These are phyloP conservation scores for Ommatoiulus sabulosus DNA, from an alignment of 2,888 invertebrate genomes.

Conservation along the genomic window DNA sequence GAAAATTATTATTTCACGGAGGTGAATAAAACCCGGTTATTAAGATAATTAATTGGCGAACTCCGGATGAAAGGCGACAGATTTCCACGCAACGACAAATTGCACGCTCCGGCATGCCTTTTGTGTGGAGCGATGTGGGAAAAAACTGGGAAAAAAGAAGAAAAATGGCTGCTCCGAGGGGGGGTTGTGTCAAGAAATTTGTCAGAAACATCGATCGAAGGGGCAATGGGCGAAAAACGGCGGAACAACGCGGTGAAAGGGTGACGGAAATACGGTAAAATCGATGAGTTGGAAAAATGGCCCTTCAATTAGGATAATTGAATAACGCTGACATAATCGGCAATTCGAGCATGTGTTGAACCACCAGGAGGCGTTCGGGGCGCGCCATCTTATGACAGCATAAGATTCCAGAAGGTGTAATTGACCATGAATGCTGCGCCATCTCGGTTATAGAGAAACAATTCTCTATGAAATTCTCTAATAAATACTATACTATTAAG, in stretches of 20 bases:
- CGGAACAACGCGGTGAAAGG: not conserved
- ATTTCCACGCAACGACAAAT: conserved; percentile 10
- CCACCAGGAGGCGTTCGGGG: no score
- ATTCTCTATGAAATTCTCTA: no score
- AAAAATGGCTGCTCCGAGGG: not conserved
- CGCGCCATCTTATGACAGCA: no score
- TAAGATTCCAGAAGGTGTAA: no score
- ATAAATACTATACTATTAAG: no score
- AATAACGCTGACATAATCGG: not conserved
- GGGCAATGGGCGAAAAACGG: conserved; percentile 11
- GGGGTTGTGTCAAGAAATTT: conserved; percentile 24
- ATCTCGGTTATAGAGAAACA: no score
- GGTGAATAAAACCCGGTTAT: conserved; percentile 21
- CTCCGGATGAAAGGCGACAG: conserved; percentile 3
- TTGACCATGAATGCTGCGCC: no score
- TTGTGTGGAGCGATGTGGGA: not conserved
- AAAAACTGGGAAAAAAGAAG: not conserved
- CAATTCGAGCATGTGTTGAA: not conserved
- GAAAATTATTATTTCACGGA: conserved; percentile 1
- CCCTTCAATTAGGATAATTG: not conserved
- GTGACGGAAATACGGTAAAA: not conserved
- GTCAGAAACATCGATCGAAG: conserved; percentile 31
- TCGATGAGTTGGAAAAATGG: not conserved
- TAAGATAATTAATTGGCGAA: conserved; percentile 7
- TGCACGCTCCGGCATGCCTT: conserved; percentile 16